Evolutionary conservation across 2,797 vertebrate genomes (phyloP), one percentile per base, ranked within the genome.

Genomic region (Hirundo rustica): DNA sequence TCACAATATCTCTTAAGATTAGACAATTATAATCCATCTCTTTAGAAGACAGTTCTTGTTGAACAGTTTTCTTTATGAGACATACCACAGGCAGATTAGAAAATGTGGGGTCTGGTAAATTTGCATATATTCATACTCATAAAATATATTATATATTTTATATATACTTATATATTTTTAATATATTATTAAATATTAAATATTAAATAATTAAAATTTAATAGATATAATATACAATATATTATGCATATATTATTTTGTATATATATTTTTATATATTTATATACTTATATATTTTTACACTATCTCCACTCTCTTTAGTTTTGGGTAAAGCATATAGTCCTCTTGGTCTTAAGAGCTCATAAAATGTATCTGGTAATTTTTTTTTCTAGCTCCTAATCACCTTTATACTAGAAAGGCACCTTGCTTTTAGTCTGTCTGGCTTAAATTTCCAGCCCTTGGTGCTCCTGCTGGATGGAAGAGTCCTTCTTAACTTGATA

Each of bases 1-100:
- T 95, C 34, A 42, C 86, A 81, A 89, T 57, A 77, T 68, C 73
- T 84, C 89, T 90, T 47, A 38, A 90, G 68, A 94, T 92, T 78
- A 82, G 92, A 81, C 34, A 68, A 42, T 71, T 71, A 88, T 81
- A 95, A 93, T n/a, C 22, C 11, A 77, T 84, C 54, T 67, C 36
- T 48, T 88, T 54, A 65, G 68, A 81, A 94, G 57, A 51, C 3
- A 34, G 47, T 36, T 89, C 40, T 95, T 89, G 91, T 61, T 53
- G 74, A 85, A 36, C 44, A 84, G 9, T 91, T 96, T 60, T 85
- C 79, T 73, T 84, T 86, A 89, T 18, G 19, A 85, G 53, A 15
- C n/a, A 26, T 67, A 77, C 23, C 29, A 73, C 54, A 81, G 34
- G 18, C 26, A 78, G 50, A 75, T 58, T 36, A 76, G 45, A 72